These are phyloP conservation scores for Hemichromis elongatus DNA, from an alignment of 2,113 vertebrate genomes.

Conservation along the genomic window DNA sequence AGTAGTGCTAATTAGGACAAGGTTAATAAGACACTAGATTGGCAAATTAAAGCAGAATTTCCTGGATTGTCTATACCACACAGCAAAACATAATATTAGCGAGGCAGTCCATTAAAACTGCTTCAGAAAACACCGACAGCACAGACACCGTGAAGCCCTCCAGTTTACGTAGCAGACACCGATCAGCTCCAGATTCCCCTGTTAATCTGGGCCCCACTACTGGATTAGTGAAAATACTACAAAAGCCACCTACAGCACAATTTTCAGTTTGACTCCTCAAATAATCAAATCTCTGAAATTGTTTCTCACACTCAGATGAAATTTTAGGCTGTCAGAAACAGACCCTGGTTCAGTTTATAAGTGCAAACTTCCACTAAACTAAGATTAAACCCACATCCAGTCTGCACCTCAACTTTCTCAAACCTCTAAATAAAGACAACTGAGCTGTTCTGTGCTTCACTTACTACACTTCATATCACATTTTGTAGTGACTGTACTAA, in stretches of 20 bases:
- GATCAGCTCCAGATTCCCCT: not conserved
- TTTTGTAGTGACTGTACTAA: not conserved
- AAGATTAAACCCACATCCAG: not conserved
- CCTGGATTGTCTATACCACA: not conserved
- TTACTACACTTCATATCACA: not conserved
- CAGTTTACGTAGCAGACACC: not conserved
- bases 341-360: not conserved
- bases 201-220: not conserved
- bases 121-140: not conserved
- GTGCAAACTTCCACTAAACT: not conserved
- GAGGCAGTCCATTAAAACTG: not conserved
- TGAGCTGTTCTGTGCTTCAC: not conserved
- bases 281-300: accelerated
- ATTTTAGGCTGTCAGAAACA: not conserved
- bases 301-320: not conserved
- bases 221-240: too few relatives aligned
- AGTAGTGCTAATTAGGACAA: not conserved
- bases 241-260: too few relatives aligned
- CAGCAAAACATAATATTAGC: not conserved
- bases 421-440: not conserved
- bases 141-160: not conserved
- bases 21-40: not conserved
- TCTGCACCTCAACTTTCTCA: not conserved
- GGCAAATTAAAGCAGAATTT: not conserved
- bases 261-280: not conserved